Evolutionary conservation across 2,888 invertebrate species (phyloP), one percentile per base, ranked within the genome.

Genomic region (Ashinkailepas kermadecensis): DNA sequence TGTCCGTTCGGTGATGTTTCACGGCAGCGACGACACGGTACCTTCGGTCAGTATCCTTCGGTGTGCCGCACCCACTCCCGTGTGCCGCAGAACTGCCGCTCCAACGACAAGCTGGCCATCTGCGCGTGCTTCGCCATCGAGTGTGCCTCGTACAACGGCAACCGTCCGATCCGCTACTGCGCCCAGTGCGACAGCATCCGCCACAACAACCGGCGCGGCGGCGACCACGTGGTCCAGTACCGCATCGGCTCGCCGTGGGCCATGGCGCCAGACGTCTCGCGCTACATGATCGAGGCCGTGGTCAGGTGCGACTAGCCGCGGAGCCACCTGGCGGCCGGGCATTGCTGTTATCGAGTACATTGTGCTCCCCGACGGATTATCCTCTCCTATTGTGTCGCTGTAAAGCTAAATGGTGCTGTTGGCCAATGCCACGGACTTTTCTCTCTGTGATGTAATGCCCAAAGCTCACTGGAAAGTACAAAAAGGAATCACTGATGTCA

Each of bases 101-200:
- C 96, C 0, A 90, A 91, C 0, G 95, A 97, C 85, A 97, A 97
- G 88, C 92, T 94, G 6, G 97, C 98, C 0, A 93, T 96, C 83
- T 95, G 96, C 15, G 96, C 98, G 80, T 99, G 99, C 87, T 99
- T 99, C 88, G 95, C 96, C 0, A 94, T 93, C 80, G 99, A 99
- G 87, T 99, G 99, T 87, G 96, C 96, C 70, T 95, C 95, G 86
- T 95, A 95, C 87, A 99, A 99, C 87, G 95, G 96, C 59, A 96
- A 97, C 87, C 95, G 96, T 87, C 99, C 99, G 2, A 96, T 99
- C 84, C 92, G 98, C 80, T 96, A 95, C 87, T 96, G 96, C 87
- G 91, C 92, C 85, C 95, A 95, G 86, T 96, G 96, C 86, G 95
- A 96, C 88, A 93, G 93, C 85, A 94, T 93, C 87, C 91, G 95